Conservation (phyloP, 2,888 invertebrate genomes). For the Noctua janthe region DNA sequence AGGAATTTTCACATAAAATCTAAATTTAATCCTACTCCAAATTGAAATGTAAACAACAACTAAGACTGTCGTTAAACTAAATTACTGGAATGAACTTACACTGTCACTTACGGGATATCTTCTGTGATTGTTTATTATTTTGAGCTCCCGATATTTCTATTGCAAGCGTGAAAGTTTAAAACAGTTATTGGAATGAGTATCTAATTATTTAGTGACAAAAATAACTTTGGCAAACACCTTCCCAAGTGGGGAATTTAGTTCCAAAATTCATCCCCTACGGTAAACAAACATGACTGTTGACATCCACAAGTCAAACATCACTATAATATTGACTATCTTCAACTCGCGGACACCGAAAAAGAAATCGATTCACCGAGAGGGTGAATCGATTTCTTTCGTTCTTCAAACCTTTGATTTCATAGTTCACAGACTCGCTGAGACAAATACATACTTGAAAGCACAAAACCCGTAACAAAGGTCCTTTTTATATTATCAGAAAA, state of each 20-base stretch:
- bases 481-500: conserved; percentile 54
- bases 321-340: not conserved
- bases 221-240: not conserved
- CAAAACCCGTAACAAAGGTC: conserved; percentile 38
- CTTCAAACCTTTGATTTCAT: conserved; percentile 55
- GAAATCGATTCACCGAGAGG: conserved; percentile 15
- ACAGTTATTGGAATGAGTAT: not conserved
- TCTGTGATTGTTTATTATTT: too few species aligned
- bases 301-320: not conserved
- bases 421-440: conserved; percentile 40
- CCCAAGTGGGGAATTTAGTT: not conserved
- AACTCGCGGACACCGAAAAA: not conserved
- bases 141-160: too few species aligned
- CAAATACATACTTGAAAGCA: conserved; percentile 34
- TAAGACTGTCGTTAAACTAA: not conserved
- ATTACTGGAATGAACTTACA: not conserved
- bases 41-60: not conserved
- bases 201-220: not conserved
- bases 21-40: not conserved
- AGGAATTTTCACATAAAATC: not conserved
- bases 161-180: too few species aligned
- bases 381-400: too few species aligned
- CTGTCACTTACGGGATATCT: too few species aligned
- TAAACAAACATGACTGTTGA: conserved; percentile 10
- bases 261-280: not conserved